Conservation (phyloP, 1,140 invertebrate species). For the Zaprionus taronus region DNA sequence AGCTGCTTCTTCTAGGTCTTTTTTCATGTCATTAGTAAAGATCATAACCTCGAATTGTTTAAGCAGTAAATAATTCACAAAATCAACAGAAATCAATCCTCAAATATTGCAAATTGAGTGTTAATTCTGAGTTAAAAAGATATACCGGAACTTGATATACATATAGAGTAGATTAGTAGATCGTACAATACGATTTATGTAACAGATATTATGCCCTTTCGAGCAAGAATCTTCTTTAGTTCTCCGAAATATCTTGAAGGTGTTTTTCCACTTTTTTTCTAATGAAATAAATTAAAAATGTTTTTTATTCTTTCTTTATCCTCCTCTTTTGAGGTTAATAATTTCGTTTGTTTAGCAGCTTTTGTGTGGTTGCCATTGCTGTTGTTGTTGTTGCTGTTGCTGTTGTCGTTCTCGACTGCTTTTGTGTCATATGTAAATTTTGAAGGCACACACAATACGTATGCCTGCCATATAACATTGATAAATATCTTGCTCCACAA, state of each 20-base stretch:
- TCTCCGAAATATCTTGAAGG: constrained; percentile 17
- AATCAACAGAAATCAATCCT: neutral
- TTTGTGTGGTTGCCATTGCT: constrained; percentile 13
- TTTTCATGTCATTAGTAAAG: neutral
- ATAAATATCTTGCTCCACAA: constrained; percentile 35
- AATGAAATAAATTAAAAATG: constrained; percentile 21
- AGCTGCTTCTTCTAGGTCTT: neutral
- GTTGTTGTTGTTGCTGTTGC: constrained; percentile 8
- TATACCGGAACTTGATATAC: neutral
- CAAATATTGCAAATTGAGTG: constrained; percentile 8
- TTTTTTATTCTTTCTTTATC: constrained; percentile 35
- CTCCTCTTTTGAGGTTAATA: constrained; percentile 59
- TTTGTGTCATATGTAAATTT: constrained; percentile 73
- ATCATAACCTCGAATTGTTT: neutral
- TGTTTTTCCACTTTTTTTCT: constrained; percentile 35
- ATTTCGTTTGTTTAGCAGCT: constrained; percentile 57
- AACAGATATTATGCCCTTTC: neutral
- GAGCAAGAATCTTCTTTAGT: neutral
- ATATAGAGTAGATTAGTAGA: neutral
- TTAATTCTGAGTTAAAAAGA: neutral
- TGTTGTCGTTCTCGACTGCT: constrained; percentile 26
- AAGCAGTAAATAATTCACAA: neutral
- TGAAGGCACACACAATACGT: constrained; percentile 42
- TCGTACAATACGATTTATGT: neutral
- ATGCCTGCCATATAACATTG: constrained; percentile 35